Evolutionary conservation across 2,888 invertebrate genomes (phyloP).

Genomic region (Pachymerium ferrugineum): DNA sequence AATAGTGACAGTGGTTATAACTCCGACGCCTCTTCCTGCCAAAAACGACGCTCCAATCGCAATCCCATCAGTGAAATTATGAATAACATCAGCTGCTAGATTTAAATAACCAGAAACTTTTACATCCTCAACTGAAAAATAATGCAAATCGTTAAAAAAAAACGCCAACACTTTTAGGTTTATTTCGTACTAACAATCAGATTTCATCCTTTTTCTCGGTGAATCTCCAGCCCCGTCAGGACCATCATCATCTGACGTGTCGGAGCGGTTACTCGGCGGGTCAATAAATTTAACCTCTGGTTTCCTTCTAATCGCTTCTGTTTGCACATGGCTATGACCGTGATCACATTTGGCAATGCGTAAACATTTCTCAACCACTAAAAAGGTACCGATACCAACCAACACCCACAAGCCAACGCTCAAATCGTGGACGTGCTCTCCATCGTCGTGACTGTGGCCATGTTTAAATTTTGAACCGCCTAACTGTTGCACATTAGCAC

Average conservation of each 20-base stretch:
- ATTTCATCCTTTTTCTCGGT: neutral
- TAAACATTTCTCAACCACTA: constrained; percentile 88
- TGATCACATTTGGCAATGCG: constrained; percentile 78
- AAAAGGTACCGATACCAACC: constrained; percentile 83
- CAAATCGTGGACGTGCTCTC: constrained; percentile 62
- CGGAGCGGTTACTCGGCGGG: neutral
- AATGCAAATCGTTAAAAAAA: neutral
- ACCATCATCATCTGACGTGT: neutral
- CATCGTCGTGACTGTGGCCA: constrained; percentile 45
- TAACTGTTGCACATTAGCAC: too few species aligned
- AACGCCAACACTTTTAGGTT: neutral
- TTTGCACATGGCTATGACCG: constrained; percentile 63
- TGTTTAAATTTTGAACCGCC: constrained; percentile 47
- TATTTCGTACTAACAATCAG: neutral
- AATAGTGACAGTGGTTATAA: constrained; percentile 91
- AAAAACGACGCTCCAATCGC: constrained; percentile 97
- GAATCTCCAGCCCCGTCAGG: constrained; percentile 32
- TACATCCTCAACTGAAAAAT: constrained; percentile 43
- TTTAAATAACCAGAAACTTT: constrained; percentile 91
- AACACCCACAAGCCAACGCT: constrained; percentile 91
- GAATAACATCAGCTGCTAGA: constrained; percentile 94
- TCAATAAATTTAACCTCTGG: neutral
- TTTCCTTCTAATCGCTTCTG: neutral
- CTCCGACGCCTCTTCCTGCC: constrained; percentile 81
- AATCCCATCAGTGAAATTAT: constrained; percentile 98